Percentiles rank a stretch among this genome's conserved stretches.
These are phyloP conservation scores for Caenorhabditis briggsae DNA, from an alignment of 1,140 invertebrate genomes.

Conservation along the genomic window DNA sequence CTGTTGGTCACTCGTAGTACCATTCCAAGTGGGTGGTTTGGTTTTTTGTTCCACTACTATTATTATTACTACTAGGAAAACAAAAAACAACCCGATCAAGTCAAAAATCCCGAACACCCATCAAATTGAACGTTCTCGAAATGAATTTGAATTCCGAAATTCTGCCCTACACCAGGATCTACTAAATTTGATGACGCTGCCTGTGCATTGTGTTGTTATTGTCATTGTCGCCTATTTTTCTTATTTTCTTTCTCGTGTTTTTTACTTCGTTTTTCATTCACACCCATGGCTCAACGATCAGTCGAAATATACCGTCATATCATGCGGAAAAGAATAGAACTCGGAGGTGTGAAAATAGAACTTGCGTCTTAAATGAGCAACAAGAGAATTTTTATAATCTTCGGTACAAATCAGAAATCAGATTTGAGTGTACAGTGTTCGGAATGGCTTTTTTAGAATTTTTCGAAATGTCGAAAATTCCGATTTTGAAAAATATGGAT, in stretches of 20 bases:
- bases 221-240: not conserved
- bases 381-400: too few relatives aligned
- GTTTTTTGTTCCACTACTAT: too few relatives aligned
- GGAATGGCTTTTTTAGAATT: too few relatives aligned
- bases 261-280: conserved; percentile 25
- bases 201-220: conserved; percentile 38
- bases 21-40: not conserved
- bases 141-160: conserved; percentile 46
- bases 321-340: not conserved
- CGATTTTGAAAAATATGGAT: too few relatives aligned
- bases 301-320: not conserved
- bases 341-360: too few relatives aligned
- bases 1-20: conserved; percentile 36
- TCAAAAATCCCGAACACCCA: not conserved
- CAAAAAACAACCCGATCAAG: too few relatives aligned
- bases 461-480: too few relatives aligned
- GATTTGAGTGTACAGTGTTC: too few relatives aligned
- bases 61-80: too few relatives aligned
- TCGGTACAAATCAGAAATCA: too few relatives aligned
- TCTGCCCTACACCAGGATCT: not conserved
- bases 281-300: conserved; percentile 1
- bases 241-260: conserved; percentile 13
- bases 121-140: not conserved
- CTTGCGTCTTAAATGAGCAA: too few relatives aligned
- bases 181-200: conserved; percentile 6